These are phyloP conservation scores for Metopia argyrocephala DNA, from an alignment of 2,888 invertebrate species.

Conservation along the genomic window DNA sequence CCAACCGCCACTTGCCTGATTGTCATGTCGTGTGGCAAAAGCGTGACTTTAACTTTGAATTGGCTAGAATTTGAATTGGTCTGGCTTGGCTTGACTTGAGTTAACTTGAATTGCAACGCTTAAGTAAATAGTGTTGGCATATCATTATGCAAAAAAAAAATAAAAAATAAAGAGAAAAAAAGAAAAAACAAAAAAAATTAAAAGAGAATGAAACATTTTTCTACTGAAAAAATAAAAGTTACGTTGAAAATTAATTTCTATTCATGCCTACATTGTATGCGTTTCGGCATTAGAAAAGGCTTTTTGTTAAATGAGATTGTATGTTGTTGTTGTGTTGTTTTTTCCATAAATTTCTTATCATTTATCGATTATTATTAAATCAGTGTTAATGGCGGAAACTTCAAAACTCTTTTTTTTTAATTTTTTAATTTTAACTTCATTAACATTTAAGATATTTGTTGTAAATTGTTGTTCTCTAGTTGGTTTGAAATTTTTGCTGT, in stretches of 20 bases:
- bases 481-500: neutral
- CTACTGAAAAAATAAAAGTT: conserved; percentile 9
- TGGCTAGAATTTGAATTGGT: conserved; percentile 53
- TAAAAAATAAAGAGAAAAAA: neutral
- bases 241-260: neutral
- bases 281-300: too few relatives aligned
- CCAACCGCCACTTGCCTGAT: conserved; percentile 20
- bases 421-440: neutral
- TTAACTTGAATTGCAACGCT: neutral
- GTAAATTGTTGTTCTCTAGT: neutral
- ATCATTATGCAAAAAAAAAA: conserved; percentile 54
- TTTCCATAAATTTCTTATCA: neutral
- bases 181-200: neutral
- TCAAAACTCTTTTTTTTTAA: neutral
- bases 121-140: conserved; percentile 24
- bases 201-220: neutral
- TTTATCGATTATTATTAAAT: neutral
- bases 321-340: neutral
- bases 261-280: neutral
- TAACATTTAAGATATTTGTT: neutral
- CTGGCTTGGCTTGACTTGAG: neutral
- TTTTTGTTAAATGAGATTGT: neutral
- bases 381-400: conserved; percentile 23
- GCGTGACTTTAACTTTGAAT: conserved; percentile 61
- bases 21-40: conserved; percentile 64